Conservation (phyloP, 2,797 vertebrate genomes). For the Zenarchopterus dispar region DNA sequence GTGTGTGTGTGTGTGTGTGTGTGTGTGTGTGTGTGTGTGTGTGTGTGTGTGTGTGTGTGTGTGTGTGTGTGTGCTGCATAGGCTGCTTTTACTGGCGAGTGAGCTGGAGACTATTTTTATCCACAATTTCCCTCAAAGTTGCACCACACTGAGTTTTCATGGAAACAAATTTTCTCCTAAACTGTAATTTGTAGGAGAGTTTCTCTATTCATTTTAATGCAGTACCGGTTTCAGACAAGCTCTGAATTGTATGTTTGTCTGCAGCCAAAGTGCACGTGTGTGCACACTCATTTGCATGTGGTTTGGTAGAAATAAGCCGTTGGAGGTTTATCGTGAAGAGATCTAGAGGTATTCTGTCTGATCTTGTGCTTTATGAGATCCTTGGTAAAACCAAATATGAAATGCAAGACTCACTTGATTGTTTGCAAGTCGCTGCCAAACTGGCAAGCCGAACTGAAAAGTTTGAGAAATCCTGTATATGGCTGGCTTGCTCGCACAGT, state of each 20-base stretch:
- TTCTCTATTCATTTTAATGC: conserved; percentile 5
- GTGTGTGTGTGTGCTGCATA: no score
- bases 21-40: no score
- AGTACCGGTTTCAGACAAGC: no score
- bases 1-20: no score
- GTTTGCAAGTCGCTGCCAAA: neutral
- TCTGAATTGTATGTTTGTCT: neutral
- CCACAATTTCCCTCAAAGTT: conserved; percentile 7
- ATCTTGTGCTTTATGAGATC: neutral
- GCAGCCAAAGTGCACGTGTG: neutral
- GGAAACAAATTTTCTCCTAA: neutral
- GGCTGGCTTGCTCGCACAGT: conserved; percentile 3
- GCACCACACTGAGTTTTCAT: conserved; percentile 1
- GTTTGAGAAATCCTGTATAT: neutral
- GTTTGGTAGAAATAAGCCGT: no score
- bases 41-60: no score
- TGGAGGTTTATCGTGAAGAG: no score
- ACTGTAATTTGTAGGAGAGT: conserved; percentile 10
- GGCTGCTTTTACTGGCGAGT: conserved; percentile 5
- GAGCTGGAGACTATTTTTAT: conserved; percentile 20
- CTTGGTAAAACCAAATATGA: neutral
- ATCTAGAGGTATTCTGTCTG: neutral
- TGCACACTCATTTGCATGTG: neutral
- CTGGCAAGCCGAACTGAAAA: neutral
- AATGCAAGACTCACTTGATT: no score